phyloP scores from a whole-genome alignment of 2,113 vertebrate genomes.

The Copsychus sechellarum region DNA sequence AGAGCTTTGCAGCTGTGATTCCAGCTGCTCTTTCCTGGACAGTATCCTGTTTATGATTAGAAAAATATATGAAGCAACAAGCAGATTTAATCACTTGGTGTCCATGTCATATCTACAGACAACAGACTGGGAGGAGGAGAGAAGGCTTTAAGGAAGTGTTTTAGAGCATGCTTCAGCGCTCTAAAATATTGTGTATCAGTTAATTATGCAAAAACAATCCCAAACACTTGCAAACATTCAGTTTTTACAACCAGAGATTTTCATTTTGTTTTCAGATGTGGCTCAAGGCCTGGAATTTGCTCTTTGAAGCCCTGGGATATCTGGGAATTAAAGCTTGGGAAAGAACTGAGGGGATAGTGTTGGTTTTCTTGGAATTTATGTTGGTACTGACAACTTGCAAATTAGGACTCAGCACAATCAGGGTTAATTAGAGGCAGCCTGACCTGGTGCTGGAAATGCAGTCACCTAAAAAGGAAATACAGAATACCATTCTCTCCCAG shows the following conservation, averaged over 20 bases:
- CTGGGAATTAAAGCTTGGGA: not conserved
- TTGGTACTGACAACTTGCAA: not conserved
- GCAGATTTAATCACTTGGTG: not conserved
- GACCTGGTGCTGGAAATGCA: not conserved
- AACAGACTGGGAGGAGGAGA: conserved; percentile 27
- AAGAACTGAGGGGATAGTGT: not conserved
- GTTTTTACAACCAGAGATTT: not conserved
- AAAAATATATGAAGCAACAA: not conserved
- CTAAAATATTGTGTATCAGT: not conserved
- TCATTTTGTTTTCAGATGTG: not conserved
- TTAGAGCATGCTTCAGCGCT: not conserved
- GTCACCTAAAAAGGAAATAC: not conserved
- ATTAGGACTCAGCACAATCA: not conserved
- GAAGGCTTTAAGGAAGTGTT: not conserved
- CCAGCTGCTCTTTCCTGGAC: conserved; percentile 44
- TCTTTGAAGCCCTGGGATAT: not conserved
- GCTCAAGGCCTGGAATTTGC: not conserved
- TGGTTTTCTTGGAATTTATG: not conserved
- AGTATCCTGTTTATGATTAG: not conserved
- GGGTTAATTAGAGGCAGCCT: not conserved
- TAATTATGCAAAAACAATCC: not conserved
- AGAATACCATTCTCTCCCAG: not conserved
- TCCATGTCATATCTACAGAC: not conserved
- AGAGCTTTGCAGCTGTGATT: conserved; percentile 48
- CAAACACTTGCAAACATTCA: not conserved